These are phyloP conservation scores for Halcyon malimbica DNA, from an alignment of 2,113 vertebrate species.

Conservation along the genomic window DNA sequence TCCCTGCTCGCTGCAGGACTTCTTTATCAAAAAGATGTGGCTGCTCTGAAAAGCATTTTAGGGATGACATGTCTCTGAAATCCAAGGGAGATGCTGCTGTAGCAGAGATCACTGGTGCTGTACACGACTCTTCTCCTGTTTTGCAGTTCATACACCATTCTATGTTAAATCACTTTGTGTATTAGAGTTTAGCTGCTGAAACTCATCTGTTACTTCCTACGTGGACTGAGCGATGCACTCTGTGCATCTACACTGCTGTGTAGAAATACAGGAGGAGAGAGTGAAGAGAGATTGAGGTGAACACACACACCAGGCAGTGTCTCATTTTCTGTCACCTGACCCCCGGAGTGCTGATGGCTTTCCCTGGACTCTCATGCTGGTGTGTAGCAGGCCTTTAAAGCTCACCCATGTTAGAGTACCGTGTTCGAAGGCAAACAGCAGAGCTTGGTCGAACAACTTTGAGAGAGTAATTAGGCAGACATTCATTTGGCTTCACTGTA, in stretches of 20 bases:
- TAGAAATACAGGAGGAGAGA: neutral
- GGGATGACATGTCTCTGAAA: neutral
- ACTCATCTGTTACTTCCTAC: rapidly evolving
- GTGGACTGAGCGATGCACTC: neutral
- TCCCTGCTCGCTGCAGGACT: neutral
- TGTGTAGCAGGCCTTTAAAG: neutral
- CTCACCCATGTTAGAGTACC: rapidly evolving
- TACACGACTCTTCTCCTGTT: rapidly evolving
- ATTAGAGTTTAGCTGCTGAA: neutral
- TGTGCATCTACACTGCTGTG: neutral
- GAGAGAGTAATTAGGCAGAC: neutral
- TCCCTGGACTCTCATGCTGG: neutral
- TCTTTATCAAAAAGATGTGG: neutral
- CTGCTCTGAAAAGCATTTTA: neutral
- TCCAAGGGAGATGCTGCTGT: neutral
- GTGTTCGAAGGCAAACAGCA: neutral
- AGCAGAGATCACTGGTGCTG: neutral
- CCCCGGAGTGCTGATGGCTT: neutral
- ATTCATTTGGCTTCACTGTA: neutral
- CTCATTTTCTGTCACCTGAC: neutral
- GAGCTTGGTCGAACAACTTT: neutral
- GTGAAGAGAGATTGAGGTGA: neutral
- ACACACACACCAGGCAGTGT: neutral
- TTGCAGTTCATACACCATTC: neutral
- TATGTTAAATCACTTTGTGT: rapidly evolving